These are phyloP conservation scores for Uromys caudimaculatus DNA, from an alignment of 2,797 vertebrate genomes.

Conservation along the genomic window DNA sequence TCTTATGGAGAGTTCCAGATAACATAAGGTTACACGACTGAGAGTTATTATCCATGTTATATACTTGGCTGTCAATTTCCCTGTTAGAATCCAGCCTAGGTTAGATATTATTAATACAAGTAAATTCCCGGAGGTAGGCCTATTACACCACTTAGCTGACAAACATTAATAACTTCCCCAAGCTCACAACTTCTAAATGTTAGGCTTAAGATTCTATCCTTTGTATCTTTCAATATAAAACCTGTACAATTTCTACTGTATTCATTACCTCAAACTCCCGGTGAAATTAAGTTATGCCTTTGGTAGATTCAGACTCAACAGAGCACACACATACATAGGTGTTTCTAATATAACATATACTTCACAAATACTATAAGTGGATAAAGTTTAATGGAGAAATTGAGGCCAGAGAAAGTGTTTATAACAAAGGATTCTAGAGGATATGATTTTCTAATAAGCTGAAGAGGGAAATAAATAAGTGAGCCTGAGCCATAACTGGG, in stretches of 20 bases:
- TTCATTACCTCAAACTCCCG: background rate
- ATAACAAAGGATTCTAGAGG: background rate
- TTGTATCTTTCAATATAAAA: background rate
- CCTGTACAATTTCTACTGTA: background rate
- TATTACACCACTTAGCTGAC: background rate
- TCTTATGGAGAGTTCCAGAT: background rate
- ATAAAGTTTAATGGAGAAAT: background rate
- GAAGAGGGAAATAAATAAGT: background rate
- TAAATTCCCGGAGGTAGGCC: background rate
- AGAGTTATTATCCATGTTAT: background rate
- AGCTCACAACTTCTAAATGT: background rate
- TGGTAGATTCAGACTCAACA: background rate
- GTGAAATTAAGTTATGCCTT: background rate
- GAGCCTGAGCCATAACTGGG: background rate
- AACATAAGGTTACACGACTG: background rate
- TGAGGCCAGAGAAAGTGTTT: background rate
- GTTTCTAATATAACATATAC: background rate
- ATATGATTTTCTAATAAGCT: background rate
- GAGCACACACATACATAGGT: background rate
- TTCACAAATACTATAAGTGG: background rate
- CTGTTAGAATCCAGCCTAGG: background rate
- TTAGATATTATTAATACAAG: background rate
- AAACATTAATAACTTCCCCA: background rate
- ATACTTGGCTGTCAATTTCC: background rate
- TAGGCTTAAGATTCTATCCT: background rate